These are phyloP conservation scores for Genyomyrus donnyi DNA, from an alignment of 2,113 vertebrate genomes.

Conservation along the genomic window DNA sequence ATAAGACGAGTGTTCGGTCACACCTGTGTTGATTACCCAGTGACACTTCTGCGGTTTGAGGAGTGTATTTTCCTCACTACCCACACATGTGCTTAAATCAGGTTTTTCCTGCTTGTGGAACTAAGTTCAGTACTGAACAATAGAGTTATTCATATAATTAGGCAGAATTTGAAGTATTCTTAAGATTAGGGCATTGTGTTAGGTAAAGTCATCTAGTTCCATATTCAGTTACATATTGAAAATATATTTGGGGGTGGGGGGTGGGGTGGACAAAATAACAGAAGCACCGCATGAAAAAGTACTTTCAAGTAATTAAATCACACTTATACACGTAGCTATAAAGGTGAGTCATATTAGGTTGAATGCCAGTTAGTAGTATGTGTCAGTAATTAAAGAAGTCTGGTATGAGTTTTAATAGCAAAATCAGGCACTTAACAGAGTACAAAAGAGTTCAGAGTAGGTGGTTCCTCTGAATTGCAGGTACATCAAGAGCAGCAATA, in stretches of 20 bases:
- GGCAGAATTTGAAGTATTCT: slow-evolving; percentile 13
- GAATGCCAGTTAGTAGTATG: not conserved
- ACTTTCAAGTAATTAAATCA: not conserved
- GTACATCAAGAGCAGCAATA: not conserved
- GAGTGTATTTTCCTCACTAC: slow-evolving; percentile 34
- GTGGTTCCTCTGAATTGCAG: not conserved
- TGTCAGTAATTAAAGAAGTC: not conserved
- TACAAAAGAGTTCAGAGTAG: not conserved
- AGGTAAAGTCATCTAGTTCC: not conserved
- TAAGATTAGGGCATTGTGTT: slow-evolving; percentile 6
- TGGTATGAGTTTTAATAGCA: not conserved
- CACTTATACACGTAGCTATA: not conserved
- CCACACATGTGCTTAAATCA: slow-evolving; percentile 40
- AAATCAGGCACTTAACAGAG: not conserved
- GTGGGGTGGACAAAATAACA: not conserved
- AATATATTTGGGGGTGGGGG: not conserved
- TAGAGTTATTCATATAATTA: slow-evolving; percentile 9
- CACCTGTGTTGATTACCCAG: slow-evolving; percentile 26
- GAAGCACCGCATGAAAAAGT: not conserved
- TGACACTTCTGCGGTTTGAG: slow-evolving; percentile 26
- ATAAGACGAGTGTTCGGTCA: not conserved
- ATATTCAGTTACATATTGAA: not conserved
- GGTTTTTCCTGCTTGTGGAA: slow-evolving; percentile 43
- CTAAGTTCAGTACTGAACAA: not conserved
- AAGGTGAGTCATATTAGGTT: not conserved